Percentiles rank a stretch among this genome's conserved stretches.
Conservation (phyloP, 2,113 vertebrate species). For the Butastur rufipennis region DNA sequence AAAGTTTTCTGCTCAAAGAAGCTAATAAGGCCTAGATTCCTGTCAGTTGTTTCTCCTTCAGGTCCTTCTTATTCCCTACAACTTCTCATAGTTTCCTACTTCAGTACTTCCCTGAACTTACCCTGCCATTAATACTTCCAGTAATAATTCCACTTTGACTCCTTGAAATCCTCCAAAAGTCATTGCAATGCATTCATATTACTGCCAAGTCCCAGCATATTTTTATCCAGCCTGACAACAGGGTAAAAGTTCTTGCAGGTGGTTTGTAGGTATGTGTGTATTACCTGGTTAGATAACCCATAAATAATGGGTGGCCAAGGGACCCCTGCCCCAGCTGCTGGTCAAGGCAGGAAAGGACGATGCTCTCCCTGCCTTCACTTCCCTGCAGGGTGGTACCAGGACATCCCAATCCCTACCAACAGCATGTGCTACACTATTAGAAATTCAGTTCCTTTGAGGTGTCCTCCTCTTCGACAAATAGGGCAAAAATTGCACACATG, state of each 20-base stretch:
- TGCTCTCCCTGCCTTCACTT: background rate
- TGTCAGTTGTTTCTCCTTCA: background rate
- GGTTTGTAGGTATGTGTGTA: background rate
- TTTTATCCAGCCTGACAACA: background rate
- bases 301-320: background rate
- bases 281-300: background rate
- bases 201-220: background rate
- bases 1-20: background rate
- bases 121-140: background rate
- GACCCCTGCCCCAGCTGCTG: background rate
- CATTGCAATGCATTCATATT: background rate
- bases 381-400: background rate
- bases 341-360: background rate
- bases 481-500: background rate
- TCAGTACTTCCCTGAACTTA: background rate
- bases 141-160: background rate
- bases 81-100: background rate
- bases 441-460: background rate
- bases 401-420: background rate
- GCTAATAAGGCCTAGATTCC: background rate
- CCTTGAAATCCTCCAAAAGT: background rate
- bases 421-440: background rate
- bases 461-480: background rate
- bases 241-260: background rate
- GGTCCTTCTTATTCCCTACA: background rate